Evolutionary conservation across 92 coral and sea anemone genomes (phyloP).

Genomic region (Parazoanthus atlanticus): DNA sequence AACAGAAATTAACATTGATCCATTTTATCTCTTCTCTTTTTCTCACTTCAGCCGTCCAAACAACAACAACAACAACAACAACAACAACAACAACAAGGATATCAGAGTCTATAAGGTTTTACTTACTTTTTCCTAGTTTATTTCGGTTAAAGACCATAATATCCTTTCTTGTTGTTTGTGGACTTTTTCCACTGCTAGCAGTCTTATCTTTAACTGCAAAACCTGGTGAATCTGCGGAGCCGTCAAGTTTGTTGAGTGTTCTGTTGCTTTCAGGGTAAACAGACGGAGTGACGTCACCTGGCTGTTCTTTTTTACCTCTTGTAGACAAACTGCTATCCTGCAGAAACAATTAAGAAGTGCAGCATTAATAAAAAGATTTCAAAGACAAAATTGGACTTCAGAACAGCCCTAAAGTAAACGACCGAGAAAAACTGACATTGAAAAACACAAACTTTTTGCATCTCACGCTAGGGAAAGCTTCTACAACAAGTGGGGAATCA

Average conservation of each 20-base stretch:
- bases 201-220: background rate
- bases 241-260: background rate
- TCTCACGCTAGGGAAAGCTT: too few species aligned
- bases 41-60: background rate
- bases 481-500: too few species aligned
- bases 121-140: conserved; percentile 34
- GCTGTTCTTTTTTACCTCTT: background rate
- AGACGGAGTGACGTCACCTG: background rate
- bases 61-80: background rate
- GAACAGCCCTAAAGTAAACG: too few species aligned
- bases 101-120: background rate
- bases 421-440: too few species aligned
- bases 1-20: background rate
- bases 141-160: background rate
- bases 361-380: background rate
- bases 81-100: too few species aligned
- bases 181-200: background rate
- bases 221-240: background rate
- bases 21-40: too few species aligned
- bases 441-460: too few species aligned
- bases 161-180: conserved; percentile 10
- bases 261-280: background rate
- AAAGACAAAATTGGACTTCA: background rate
- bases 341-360: background rate
- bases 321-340: background rate